These are phyloP conservation scores for Phoxinus dragarum DNA, from an alignment of 2,797 vertebrate genomes.

Conservation along the genomic window DNA sequence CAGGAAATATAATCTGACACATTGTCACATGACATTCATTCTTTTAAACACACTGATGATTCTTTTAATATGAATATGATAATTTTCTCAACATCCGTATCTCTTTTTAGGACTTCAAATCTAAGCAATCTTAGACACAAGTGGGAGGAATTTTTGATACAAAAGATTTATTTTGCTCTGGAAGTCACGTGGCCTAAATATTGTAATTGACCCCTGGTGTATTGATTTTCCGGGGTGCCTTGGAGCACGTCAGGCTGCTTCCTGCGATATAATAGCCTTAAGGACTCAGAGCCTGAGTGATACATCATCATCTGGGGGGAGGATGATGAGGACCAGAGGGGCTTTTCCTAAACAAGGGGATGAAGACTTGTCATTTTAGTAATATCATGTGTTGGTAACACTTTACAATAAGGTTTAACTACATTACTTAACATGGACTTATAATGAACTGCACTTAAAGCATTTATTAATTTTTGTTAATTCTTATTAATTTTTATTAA, in stretches of 20 bases:
- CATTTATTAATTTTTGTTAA: too few species aligned
- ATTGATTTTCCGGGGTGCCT: constrained; percentile 80
- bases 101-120: constrained; percentile 16
- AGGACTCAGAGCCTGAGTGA: constrained; percentile 72
- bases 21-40: neutral
- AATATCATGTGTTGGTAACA: constrained; percentile 66
- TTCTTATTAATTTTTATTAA: too few species aligned
- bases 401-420: too few species aligned
- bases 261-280: constrained; percentile 80
- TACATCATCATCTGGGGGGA: constrained; percentile 70
- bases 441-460: too few species aligned
- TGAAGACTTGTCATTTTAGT: constrained; percentile 74
- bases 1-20: neutral
- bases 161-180: constrained; percentile 81
- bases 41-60: neutral
- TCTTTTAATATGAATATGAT: neutral
- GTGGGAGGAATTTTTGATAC: constrained; percentile 72
- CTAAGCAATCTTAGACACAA: constrained; percentile 43
- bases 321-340: constrained; percentile 66
- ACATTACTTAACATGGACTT: too few species aligned
- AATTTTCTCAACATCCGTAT: neutral
- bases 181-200: constrained; percentile 83
- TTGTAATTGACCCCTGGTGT: constrained; percentile 83
- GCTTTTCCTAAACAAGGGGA: constrained; percentile 72
- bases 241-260: constrained; percentile 76